phyloP scores from a whole-genome alignment of 1,140 invertebrate species.

The Limonius californicus region DNA sequence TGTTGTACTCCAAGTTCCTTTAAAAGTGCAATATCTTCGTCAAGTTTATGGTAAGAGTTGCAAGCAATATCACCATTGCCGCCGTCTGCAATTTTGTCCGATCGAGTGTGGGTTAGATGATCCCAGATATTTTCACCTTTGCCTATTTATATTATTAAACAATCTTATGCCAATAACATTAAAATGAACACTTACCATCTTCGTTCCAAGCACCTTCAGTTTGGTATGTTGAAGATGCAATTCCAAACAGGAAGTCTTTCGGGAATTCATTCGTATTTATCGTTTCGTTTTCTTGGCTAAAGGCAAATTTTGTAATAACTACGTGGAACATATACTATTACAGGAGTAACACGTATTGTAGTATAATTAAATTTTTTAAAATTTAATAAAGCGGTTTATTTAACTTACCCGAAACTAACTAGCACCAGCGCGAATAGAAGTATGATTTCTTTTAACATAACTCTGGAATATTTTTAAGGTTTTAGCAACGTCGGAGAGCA shows the following conservation, averaged over 20 bases:
- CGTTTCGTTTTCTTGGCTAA: no score
- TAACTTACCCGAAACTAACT: no score
- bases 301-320: no score
- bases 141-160: constrained; percentile 22
- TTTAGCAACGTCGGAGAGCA: no score
- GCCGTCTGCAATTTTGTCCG: constrained; percentile 51
- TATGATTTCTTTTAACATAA: no score
- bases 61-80: constrained; percentile 54
- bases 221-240: not conserved
- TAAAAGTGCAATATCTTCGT: constrained; percentile 52
- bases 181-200: not conserved
- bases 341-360: no score
- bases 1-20: constrained; percentile 48
- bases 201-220: constrained; percentile 2
- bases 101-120: constrained; percentile 51
- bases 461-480: no score
- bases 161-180: not conserved
- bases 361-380: no score
- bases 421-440: no score
- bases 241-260: constrained; percentile 16
- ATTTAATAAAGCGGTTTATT: no score
- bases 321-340: no score
- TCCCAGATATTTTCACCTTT: constrained; percentile 57
- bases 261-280: no score
- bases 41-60: constrained; percentile 56